phyloP scores from a whole-genome alignment of 2,888 invertebrate species.

The Eristalis pertinax region DNA sequence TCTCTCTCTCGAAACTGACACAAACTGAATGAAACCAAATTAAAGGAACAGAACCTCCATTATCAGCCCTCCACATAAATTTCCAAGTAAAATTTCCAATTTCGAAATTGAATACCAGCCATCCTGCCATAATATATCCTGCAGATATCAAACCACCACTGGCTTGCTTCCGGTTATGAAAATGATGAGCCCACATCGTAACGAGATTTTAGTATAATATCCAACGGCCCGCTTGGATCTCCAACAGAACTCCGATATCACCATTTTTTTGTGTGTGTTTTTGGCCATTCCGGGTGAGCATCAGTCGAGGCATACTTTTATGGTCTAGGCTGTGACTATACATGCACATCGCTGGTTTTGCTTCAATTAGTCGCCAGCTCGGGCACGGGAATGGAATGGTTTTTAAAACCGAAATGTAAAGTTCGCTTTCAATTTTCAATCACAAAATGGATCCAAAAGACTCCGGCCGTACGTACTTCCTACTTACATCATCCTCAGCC shows the following conservation, averaged over 20 bases:
- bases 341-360: slow-evolving; percentile 2
- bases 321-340: background rate
- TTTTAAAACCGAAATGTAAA: background rate
- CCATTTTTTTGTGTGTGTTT: background rate
- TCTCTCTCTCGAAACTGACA: background rate
- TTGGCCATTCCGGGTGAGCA: background rate
- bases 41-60: background rate
- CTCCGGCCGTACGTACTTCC: background rate
- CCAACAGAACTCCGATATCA: background rate
- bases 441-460: slow-evolving; percentile 3
- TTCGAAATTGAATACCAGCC: slow-evolving; percentile 41
- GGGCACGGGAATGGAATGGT: slow-evolving; percentile 3
- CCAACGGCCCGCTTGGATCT: slow-evolving; percentile 3
- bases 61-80: background rate
- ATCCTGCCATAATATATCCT: slow-evolving; percentile 31
- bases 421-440: slow-evolving; percentile 16
- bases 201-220: slow-evolving; percentile 31
- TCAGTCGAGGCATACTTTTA: background rate
- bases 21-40: background rate
- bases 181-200: slow-evolving; percentile 37
- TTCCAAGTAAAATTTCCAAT: slow-evolving; percentile 29
- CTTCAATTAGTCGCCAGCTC: slow-evolving; percentile 43
- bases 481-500: background rate
- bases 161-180: slow-evolving; percentile 20
- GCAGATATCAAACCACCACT: slow-evolving; percentile 22